Percentiles rank a stretch among this genome's conserved stretches.
These are phyloP conservation scores for Malurus cyaneus DNA, from an alignment of 2,113 vertebrate species.

Conservation along the genomic window DNA sequence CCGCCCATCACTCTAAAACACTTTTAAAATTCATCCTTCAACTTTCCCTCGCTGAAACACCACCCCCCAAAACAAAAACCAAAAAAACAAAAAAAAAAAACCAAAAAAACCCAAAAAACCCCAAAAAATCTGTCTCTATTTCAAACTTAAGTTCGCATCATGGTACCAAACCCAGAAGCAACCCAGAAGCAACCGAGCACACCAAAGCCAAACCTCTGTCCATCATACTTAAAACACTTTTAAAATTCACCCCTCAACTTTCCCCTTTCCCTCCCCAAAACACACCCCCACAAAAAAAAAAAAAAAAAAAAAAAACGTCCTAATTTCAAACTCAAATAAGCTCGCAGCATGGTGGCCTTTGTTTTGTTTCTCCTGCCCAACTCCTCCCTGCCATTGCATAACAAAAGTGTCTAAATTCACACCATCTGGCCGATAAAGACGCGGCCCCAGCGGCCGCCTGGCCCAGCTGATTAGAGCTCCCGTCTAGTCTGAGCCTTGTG, in stretches of 20 bases:
- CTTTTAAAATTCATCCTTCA: too few species aligned
- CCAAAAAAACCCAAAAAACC: too few species aligned
- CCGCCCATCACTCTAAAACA: too few species aligned
- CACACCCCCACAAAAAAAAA: conserved; percentile 43
- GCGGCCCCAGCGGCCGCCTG: conserved; percentile 84
- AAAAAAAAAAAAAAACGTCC: conserved; percentile 84
- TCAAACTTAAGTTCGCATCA: too few species aligned
- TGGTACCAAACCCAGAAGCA: too few species aligned
- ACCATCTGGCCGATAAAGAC: conserved; percentile 94
- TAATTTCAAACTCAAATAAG: conserved; percentile 92
- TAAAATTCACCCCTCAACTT: conserved; percentile 73
- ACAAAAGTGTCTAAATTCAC: conserved; percentile 99
- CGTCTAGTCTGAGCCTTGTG: conserved; percentile 83
- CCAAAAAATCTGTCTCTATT: too few species aligned
- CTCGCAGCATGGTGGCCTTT: conserved; percentile 89
- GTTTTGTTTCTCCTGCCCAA: conserved; percentile 83
- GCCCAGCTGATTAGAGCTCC: conserved; percentile 88
- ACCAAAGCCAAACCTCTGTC: too few species aligned
- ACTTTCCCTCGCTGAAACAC: too few species aligned
- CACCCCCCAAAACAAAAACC: too few species aligned
- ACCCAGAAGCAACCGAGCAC: too few species aligned
- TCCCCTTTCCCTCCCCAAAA: neutral
- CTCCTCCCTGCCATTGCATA: conserved; percentile 95
- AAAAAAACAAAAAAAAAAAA: too few species aligned
- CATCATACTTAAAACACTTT: neutral